A percentile compares a stretch with the other conserved stretches of the same genome.
Evolutionary conservation across 2,113 vertebrate genomes (phyloP).

Genomic region (Coptodon rendalli): DNA sequence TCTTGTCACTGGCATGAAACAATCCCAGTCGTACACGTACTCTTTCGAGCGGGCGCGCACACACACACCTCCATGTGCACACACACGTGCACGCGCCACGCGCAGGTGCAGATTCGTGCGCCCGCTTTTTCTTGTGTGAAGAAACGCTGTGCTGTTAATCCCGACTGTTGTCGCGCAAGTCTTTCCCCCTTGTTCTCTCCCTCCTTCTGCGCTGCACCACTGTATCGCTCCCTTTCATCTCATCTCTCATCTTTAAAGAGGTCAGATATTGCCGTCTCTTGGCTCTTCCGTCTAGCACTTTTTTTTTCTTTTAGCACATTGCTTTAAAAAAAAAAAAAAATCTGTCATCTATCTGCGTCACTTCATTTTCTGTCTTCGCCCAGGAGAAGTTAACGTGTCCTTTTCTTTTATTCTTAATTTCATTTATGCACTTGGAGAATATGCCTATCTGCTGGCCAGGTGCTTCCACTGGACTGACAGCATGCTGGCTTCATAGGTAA

Average conservation of each 20-base stretch:
- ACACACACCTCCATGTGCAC: not conserved
- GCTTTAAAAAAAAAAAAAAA: not conserved
- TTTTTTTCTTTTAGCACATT: slow-evolving; percentile 3
- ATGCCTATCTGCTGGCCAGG: not conserved
- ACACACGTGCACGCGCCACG: not conserved
- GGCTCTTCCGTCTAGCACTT: not conserved
- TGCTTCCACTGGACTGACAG: not conserved
- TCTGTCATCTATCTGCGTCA: not conserved
- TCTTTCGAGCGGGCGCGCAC: not conserved
- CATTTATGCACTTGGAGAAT: not conserved
- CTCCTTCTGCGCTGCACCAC: not conserved
- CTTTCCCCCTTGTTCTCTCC: not conserved
- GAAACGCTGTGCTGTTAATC: slow-evolving; percentile 31
- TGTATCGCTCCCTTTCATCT: slow-evolving; percentile 23
- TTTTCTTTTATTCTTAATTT: not conserved
- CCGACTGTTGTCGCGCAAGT: not conserved
- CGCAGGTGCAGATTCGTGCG: not conserved
- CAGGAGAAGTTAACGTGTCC: not conserved
- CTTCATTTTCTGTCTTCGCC: not conserved
- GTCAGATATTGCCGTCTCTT: slow-evolving; percentile 18
- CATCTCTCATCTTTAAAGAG: slow-evolving; percentile 30
- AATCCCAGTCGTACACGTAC: not conserved
- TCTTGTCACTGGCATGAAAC: not conserved
- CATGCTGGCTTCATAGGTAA: not conserved
- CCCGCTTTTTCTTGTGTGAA: not conserved